phyloP scores from a whole-genome alignment of 2,113 vertebrate species.

The Xenopus laevis region DNA sequence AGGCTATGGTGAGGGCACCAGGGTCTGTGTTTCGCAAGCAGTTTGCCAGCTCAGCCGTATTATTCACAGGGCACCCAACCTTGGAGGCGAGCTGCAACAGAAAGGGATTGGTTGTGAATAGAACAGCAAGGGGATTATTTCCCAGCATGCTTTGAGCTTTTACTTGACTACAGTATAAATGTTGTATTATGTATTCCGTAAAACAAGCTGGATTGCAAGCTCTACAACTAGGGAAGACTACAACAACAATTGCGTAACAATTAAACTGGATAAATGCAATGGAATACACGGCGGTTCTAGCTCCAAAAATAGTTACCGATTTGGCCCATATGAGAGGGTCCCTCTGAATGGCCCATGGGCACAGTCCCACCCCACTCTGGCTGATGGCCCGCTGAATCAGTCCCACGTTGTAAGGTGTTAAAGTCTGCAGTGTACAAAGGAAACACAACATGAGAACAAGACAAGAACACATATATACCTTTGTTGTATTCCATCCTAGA shows the following conservation, averaged over 20 bases:
- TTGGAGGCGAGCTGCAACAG: conserved; percentile 69
- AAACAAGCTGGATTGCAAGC: too few relatives aligned
- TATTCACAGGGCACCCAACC: conserved; percentile 73
- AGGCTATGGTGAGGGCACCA: conserved; percentile 67
- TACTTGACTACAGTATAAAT: too few relatives aligned
- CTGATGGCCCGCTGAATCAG: conserved; percentile 85
- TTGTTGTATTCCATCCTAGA: too few relatives aligned
- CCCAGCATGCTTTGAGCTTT: too few relatives aligned
- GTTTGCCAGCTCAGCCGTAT: conserved; percentile 56
- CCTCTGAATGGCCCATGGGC: conserved; percentile 79
- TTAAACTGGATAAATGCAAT: too few relatives aligned
- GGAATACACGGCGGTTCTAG: too few relatives aligned
- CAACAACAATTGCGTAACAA: too few relatives aligned
- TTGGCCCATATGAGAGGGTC: conserved; percentile 74
- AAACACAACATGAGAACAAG: not conserved
- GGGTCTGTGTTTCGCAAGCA: conserved; percentile 77
- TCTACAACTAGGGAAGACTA: too few relatives aligned
- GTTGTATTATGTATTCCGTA: too few relatives aligned
- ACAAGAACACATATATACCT: not conserved
- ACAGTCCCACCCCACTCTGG: conserved; percentile 80
- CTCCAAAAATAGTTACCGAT: conserved; percentile 55
- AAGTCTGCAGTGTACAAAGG: conserved; percentile 58
- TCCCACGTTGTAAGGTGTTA: conserved; percentile 84
- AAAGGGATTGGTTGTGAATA: not conserved
- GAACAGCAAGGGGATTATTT: not conserved